phyloP scores from a whole-genome alignment of 1,140 invertebrate genomes.

The Eurytemora carolleeae region DNA sequence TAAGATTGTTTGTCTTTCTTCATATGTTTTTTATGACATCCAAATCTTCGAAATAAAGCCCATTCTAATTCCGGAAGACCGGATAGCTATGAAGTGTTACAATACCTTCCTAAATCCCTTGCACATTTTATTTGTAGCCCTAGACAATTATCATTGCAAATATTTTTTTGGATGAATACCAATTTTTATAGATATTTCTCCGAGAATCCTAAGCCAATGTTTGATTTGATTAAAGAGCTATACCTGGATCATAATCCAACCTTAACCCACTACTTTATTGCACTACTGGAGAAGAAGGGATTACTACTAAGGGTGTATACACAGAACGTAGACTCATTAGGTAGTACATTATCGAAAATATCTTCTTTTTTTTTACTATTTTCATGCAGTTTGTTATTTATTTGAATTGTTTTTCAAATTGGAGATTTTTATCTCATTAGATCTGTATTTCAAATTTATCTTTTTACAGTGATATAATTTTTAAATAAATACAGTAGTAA shows the following conservation, averaged over 20 bases:
- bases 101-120: background rate
- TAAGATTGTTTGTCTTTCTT: too few species aligned
- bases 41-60: too few species aligned
- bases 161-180: background rate
- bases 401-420: background rate
- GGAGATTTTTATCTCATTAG: background rate
- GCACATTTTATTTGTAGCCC: background rate
- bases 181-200: conserved; percentile 41
- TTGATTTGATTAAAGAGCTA: conserved; percentile 61
- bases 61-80: too few species aligned
- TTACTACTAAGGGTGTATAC: conserved; percentile 61
- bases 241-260: conserved; percentile 67
- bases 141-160: background rate
- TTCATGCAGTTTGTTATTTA: background rate
- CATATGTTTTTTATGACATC: too few species aligned
- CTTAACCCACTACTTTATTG: conserved; percentile 59
- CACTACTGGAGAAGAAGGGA: conserved; percentile 52
- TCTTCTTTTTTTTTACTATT: background rate
- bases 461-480: background rate
- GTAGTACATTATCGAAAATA: too few species aligned
- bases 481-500: background rate
- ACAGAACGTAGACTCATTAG: conserved; percentile 76
- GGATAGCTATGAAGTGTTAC: conserved; percentile 15
- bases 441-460: background rate
- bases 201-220: conserved; percentile 65